Evolutionary conservation across 2,888 invertebrate genomes (phyloP).

Genomic region (Cenopis cana): DNA sequence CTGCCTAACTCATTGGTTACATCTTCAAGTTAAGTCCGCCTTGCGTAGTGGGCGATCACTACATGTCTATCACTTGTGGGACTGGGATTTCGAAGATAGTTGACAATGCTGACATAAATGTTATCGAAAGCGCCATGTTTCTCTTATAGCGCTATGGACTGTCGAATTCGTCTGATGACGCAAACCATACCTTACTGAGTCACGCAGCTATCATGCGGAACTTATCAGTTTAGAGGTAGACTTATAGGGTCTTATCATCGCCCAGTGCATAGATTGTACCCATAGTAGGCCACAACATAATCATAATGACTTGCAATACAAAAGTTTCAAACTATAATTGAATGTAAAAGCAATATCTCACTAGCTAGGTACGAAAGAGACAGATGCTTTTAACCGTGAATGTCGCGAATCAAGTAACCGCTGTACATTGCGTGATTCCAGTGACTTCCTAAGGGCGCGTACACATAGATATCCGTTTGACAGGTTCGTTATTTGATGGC

Average conservation of each 20-base stretch:
- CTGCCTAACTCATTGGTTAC: background rate
- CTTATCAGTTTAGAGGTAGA: background rate
- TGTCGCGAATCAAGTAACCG: conserved; percentile 11
- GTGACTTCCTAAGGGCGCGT: background rate
- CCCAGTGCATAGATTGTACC: background rate
- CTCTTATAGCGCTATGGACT: background rate
- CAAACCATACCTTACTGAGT: background rate
- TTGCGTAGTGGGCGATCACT: background rate
- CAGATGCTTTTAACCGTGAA: background rate
- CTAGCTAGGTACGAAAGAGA: conserved; percentile 27
- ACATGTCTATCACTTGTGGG: background rate
- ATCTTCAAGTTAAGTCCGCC: background rate
- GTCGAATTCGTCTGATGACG: background rate
- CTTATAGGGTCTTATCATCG: background rate
- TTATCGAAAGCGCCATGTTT: background rate
- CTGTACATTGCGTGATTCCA: background rate
- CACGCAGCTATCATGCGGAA: background rate
- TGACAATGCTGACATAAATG: background rate
- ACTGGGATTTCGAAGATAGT: background rate
- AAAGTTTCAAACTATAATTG: conserved; percentile 8
- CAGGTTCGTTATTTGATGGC: too few relatives aligned
- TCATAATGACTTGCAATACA: conserved; percentile 12
- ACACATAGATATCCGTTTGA: too few relatives aligned
- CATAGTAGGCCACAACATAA: background rate
- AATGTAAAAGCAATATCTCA: conserved; percentile 26